These are phyloP conservation scores for Drosophila mauritiana DNA, from an alignment of 1,140 invertebrate genomes.

Conservation along the genomic window DNA sequence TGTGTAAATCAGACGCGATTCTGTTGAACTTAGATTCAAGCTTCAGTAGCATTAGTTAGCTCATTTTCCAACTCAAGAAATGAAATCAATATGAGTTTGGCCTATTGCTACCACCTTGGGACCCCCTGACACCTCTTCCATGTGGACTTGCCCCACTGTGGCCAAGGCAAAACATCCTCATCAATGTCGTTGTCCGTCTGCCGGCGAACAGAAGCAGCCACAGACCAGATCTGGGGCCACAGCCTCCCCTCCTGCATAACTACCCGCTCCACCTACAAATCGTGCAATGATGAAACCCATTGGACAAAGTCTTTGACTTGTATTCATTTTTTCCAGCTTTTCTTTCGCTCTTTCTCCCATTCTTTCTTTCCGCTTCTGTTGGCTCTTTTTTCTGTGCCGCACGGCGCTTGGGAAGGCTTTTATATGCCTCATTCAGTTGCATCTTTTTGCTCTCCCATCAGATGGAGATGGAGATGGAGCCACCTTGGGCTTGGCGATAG, in stretches of 20 bases:
- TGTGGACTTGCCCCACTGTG: constrained; percentile 55
- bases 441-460: constrained; percentile 51
- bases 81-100: background rate
- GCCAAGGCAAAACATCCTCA: constrained; percentile 64
- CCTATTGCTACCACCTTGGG: background rate
- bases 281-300: constrained; percentile 81
- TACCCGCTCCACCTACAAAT: constrained; percentile 58
- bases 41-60: background rate
- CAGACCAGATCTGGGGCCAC: constrained; percentile 49
- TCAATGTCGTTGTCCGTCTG: constrained; percentile 70
- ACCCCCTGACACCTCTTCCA: background rate
- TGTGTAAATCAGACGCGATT: background rate
- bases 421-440: constrained; percentile 63
- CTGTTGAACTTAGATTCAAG: background rate
- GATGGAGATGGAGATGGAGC: background rate
- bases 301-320: constrained; percentile 82
- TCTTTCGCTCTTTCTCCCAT: constrained; percentile 41
- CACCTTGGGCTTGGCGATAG: background rate
- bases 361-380: constrained; percentile 34
- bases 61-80: background rate
- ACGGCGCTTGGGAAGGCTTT: constrained; percentile 58
- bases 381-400: constrained; percentile 40
- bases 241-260: constrained; percentile 4
- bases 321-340: constrained; percentile 76
- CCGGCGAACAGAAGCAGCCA: constrained; percentile 34